Evolutionary conservation across 2,888 invertebrate genomes (phyloP), one percentile per base, ranked within the genome.

Genomic region (Drosophila suboccidentalis): DNA sequence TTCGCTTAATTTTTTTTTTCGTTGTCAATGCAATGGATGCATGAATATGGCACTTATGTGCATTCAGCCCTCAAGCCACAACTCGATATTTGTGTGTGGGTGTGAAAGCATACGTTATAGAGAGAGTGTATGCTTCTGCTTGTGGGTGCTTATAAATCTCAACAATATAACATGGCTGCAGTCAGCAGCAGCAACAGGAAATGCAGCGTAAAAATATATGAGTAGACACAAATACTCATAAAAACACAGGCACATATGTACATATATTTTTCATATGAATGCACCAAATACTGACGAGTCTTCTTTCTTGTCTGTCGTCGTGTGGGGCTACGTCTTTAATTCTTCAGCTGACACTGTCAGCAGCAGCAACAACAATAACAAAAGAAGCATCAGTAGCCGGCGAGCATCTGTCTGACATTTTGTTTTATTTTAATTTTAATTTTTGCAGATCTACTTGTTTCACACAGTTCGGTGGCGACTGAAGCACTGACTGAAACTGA

Each of bases 401-500:
- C 9, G 43, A 51, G 57, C 46, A 71, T 54, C 60, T 65, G 74
- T 68, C 79, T 75, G 76, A 72, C 86, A 78, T 78, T 89, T 82
- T 80, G 75, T 85, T 89, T 89, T 75, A 84, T 85, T 89, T 89
- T 75, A 84, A 87, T 89, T 87, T 85, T 46, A 74, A 84, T 84
- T 89, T 87, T 85, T 46, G 72, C 79, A 79, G 75, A 87, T 85
- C 87, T 85, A 85, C 82, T 78, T 79, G 71, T 72, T 71, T 74
- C 68, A 58, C 61, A 65, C 59, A 60, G 75, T 69, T 67, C 67
- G 63, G 47, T 57, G 67, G 71, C 64, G 55, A 61, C 63, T 78
- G 68, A 43, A 57, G 57, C 26, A 46, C 57, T 26, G 46, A 38
- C 55, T 34, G 43, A 43, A 62, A 49, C 55, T 44, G 43, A 43